A percentile compares a stretch with the other conserved stretches of the same genome.
These are phyloP conservation scores for Dorcus parallelipipedus DNA, from an alignment of 2,888 invertebrate genomes.

Conservation along the genomic window DNA sequence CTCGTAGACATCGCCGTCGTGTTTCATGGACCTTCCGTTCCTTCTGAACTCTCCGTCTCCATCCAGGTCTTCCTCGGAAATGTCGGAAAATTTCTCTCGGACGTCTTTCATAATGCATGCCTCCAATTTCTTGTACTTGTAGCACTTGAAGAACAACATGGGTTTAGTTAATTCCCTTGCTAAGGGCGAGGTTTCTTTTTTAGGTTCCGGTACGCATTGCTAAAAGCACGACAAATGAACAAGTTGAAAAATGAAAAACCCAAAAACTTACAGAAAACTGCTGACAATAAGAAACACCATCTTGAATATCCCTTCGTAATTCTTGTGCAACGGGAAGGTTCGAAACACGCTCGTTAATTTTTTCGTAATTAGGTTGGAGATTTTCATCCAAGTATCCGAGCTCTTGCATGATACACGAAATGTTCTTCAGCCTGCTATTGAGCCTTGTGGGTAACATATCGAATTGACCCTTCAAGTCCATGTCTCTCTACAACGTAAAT, in stretches of 20 bases:
- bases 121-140: conserved; percentile 70
- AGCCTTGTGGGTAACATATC: conserved; percentile 56
- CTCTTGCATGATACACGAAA: conserved; percentile 71
- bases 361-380: conserved; percentile 63
- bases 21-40: conserved; percentile 52
- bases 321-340: conserved; percentile 61
- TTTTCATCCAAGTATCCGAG: conserved; percentile 65
- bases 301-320: conserved; percentile 62
- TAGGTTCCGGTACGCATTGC: conserved; percentile 68
- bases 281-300: conserved; percentile 65
- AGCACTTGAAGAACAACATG: conserved; percentile 72
- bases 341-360: conserved; percentile 60
- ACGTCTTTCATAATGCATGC: conserved; percentile 72
- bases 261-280: conserved; percentile 59
- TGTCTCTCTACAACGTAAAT: conserved; percentile 52
- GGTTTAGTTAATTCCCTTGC: conserved; percentile 63
- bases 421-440: conserved; percentile 56
- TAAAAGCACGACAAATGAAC: conserved; percentile 40
- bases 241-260: too few relatives aligned
- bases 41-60: conserved; percentile 49
- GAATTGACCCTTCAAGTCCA: conserved; percentile 60
- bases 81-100: conserved; percentile 57
- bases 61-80: conserved; percentile 57
- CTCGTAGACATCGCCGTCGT: conserved; percentile 53
- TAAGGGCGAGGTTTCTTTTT: conserved; percentile 60